Conservation (phyloP, 1,140 invertebrate species). For the Cydia splendana region DNA sequence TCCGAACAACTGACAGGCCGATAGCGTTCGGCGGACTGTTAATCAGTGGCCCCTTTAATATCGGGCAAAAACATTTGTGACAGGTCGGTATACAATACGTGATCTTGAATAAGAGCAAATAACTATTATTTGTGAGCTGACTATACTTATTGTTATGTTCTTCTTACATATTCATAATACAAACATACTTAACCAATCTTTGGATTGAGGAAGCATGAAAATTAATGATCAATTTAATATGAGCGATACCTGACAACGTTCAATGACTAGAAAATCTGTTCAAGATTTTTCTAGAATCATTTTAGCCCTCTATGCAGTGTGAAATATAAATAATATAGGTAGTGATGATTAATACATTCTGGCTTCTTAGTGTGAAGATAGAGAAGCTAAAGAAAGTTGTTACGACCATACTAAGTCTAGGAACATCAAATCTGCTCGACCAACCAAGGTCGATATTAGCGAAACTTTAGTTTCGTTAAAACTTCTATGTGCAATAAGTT, state of each 20-base stretch:
- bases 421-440: slow-evolving; percentile 18
- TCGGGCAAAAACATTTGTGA: slow-evolving; percentile 29
- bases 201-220: slow-evolving; percentile 66
- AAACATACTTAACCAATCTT: slow-evolving; percentile 64
- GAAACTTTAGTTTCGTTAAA: slow-evolving; percentile 30
- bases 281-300: too few species aligned
- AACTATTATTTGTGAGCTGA: slow-evolving; percentile 27
- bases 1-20: too few species aligned
- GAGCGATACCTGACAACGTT: background rate
- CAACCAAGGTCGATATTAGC: slow-evolving; percentile 10
- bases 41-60: too few species aligned
- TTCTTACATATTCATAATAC: slow-evolving; percentile 39
- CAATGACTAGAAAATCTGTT: background rate
- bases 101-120: background rate
- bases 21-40: too few species aligned
- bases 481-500: slow-evolving; percentile 55
- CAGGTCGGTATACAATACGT: background rate
- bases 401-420: slow-evolving; percentile 11
- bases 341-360: background rate
- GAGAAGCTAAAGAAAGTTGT: slow-evolving; percentile 3
- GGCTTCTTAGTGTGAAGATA: background rate
- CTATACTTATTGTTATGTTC: slow-evolving; percentile 43
- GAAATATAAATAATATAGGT: background rate
- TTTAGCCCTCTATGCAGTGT: background rate
- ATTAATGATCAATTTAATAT: slow-evolving; percentile 16